phyloP scores from a whole-genome alignment of 1,140 invertebrate genomes.

The Bombus vancouverensis region DNA sequence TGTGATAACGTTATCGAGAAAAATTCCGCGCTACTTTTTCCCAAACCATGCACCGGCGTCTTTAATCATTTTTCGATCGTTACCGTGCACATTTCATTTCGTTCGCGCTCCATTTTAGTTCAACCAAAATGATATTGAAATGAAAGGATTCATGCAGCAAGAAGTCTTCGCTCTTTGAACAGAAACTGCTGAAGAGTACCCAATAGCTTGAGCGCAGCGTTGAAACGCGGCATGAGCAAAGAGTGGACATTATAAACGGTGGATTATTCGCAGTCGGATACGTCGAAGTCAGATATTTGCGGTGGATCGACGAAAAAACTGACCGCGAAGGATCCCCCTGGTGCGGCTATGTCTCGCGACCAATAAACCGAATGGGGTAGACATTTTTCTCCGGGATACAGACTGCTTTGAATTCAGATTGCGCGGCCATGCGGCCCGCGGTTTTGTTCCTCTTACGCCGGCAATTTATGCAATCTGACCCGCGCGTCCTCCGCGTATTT shows the following conservation, averaged over 20 bases:
- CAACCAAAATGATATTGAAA: too few relatives aligned
- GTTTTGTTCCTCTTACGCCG: constrained; percentile 73
- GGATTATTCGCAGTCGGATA: constrained; percentile 23
- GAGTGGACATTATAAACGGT: not conserved
- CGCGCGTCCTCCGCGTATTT: constrained; percentile 73
- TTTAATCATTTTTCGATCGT: too few relatives aligned
- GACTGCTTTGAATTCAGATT: constrained; percentile 81
- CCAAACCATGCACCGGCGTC: too few relatives aligned
- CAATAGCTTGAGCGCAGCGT: not conserved
- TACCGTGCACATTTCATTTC: too few relatives aligned
- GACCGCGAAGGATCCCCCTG: constrained; percentile 13
- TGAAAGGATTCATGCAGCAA: too few relatives aligned
- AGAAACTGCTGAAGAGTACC: not conserved
- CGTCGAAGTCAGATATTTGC: constrained; percentile 16
- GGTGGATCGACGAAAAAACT: constrained; percentile 10
- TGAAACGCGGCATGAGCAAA: not conserved
- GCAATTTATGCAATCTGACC: constrained; percentile 80
- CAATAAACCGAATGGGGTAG: constrained; percentile 60
- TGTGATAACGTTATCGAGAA: not conserved
- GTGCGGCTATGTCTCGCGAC: constrained; percentile 34
- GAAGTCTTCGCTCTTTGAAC: too few relatives aligned
- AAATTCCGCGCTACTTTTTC: not conserved
- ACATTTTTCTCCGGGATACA: constrained; percentile 55
- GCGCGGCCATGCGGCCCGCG: constrained; percentile 61
- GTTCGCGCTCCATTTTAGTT: too few relatives aligned